phyloP scores from a whole-genome alignment of 2,888 invertebrate species.

The Latrodectus hesperus region DNA sequence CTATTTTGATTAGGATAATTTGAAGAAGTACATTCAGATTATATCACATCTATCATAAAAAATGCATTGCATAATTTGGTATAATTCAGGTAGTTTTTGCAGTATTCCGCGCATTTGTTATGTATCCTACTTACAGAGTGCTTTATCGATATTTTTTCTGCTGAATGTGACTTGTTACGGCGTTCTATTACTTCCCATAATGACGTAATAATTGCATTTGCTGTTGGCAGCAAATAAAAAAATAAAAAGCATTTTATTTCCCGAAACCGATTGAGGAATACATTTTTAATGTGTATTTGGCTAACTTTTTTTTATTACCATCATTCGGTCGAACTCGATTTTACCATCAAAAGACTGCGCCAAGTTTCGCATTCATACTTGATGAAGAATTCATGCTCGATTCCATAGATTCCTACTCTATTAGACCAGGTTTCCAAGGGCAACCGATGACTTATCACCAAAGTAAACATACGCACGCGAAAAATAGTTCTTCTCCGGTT shows the following conservation, averaged over 20 bases:
- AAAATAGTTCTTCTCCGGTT: background rate
- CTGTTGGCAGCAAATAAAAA: background rate
- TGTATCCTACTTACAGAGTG: too few relatives aligned
- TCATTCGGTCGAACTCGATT: background rate
- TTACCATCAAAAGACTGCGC: constrained; percentile 38
- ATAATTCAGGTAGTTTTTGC: too few relatives aligned
- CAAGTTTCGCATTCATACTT: constrained; percentile 48
- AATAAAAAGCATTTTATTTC: background rate
- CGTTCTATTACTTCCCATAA: background rate
- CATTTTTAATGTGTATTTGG: constrained; percentile 57
- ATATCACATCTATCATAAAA: too few relatives aligned
- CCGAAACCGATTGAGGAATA: constrained; percentile 11
- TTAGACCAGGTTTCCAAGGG: constrained; percentile 38
- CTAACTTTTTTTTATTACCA: constrained; percentile 19
- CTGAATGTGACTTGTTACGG: constrained; percentile 26
- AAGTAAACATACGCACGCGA: constrained; percentile 29
- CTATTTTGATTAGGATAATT: too few relatives aligned
- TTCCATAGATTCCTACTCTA: constrained; percentile 29
- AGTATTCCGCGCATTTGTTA: too few relatives aligned
- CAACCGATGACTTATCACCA: constrained; percentile 28
- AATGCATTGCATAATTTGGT: too few relatives aligned
- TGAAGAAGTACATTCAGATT: too few relatives aligned
- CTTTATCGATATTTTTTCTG: constrained; percentile 52
- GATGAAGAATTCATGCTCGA: constrained; percentile 62
- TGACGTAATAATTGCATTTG: constrained; percentile 46